Evolutionary conservation across 2,797 vertebrate species (phyloP).

Genomic region (Cyclopterus lumpus): DNA sequence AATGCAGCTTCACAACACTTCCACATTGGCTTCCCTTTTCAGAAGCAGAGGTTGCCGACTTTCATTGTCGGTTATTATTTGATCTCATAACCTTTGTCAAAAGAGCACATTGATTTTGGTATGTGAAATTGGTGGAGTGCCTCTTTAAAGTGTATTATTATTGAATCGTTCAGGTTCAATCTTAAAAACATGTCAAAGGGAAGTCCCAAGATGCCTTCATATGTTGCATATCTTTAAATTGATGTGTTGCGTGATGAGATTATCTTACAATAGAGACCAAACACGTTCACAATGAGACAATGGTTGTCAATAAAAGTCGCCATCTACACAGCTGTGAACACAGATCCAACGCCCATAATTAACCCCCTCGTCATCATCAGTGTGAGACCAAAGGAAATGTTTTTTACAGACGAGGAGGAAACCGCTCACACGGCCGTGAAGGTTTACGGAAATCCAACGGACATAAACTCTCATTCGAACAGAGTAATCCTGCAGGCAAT

Average conservation of each 20-base stretch:
- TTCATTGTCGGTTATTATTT: no score
- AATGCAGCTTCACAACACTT: not conserved
- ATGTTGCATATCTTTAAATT: no score
- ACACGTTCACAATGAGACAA: not conserved
- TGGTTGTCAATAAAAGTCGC: not conserved
- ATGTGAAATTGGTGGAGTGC: no score
- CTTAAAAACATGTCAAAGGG: not conserved
- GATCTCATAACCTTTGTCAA: no score
- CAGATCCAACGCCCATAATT: not conserved
- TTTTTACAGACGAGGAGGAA: not conserved
- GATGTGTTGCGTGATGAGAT: not conserved
- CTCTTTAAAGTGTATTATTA: not conserved
- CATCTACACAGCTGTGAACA: not conserved
- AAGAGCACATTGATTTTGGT: no score
- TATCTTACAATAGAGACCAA: not conserved
- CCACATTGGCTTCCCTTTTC: no score
- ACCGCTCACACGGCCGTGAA: slow-evolving; percentile 12
- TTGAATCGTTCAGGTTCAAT: not conserved
- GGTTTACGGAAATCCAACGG: slow-evolving; percentile 31
- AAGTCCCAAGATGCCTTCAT: not conserved
- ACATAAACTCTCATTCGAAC: slow-evolving; percentile 20
- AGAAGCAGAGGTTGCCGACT: no score
- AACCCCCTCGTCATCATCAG: not conserved
- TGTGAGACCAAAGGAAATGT: not conserved
- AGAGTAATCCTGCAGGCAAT: slow-evolving; percentile 51